These are phyloP conservation scores for Zaprionus ornatus DNA, from an alignment of 1,140 invertebrate species.

Conservation along the genomic window DNA sequence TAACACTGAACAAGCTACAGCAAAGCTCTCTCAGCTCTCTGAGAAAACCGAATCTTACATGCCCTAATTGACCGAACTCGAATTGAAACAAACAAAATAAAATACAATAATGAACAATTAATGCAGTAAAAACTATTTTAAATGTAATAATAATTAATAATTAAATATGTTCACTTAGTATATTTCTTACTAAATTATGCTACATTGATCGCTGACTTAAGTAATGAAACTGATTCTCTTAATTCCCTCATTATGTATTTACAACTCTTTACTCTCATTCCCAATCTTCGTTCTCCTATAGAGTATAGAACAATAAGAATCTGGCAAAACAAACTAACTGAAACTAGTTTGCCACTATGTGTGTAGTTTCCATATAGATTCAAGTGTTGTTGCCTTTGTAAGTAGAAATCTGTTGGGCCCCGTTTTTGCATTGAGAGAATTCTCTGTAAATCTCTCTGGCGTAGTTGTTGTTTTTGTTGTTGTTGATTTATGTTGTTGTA, in stretches of 20 bases:
- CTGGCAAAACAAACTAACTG: constrained; percentile 28
- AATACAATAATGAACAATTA: no score
- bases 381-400: background rate
- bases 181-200: no score
- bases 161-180: no score
- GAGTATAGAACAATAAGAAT: constrained; percentile 27
- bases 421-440: constrained; percentile 61
- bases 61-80: background rate
- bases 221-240: no score
- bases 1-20: constrained; percentile 55
- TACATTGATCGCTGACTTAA: no score
- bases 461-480: constrained; percentile 16
- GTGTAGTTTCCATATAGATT: constrained; percentile 2
- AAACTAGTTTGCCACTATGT: constrained; percentile 56
- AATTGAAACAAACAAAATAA: no score
- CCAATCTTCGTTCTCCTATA: no score
- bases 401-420: constrained; percentile 11
- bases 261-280: no score
- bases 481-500: constrained; percentile 11
- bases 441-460: constrained; percentile 38
- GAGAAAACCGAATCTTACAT: constrained; percentile 11
- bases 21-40: background rate
- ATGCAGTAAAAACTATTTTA: no score
- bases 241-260: background rate
- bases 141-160: no score